These are phyloP conservation scores for Peromyscus leucopus DNA, from an alignment of 2,113 vertebrate species.

Conservation along the genomic window DNA sequence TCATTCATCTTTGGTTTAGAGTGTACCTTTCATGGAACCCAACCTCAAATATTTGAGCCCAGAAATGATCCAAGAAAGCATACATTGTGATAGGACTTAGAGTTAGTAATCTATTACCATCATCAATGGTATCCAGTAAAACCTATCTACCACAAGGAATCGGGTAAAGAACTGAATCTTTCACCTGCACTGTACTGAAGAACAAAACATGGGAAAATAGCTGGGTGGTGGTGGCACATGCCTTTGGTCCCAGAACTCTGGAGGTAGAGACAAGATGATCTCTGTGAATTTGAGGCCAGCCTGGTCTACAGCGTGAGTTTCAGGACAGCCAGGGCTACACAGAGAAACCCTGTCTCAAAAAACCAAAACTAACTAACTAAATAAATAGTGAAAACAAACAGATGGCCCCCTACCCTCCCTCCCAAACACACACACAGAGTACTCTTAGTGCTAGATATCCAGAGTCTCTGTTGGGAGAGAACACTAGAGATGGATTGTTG, in stretches of 20 bases:
- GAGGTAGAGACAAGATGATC: background rate
- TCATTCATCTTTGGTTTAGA: conserved; percentile 11
- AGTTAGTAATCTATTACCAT: background rate
- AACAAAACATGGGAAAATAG: background rate
- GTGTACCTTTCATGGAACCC: background rate
- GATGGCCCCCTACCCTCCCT: no score
- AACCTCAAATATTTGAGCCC: background rate
- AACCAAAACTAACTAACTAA: background rate
- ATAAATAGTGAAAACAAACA: background rate
- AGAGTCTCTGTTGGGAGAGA: background rate
- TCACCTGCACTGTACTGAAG: background rate
- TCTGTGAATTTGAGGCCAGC: background rate
- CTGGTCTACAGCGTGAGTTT: background rate
- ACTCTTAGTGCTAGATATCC: background rate
- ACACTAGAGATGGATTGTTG: background rate
- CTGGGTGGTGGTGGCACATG: background rate
- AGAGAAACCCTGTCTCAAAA: background rate
- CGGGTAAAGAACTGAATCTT: background rate
- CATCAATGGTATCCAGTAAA: background rate
- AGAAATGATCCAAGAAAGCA: conserved; percentile 25
- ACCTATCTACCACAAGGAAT: background rate
- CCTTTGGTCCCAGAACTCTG: background rate
- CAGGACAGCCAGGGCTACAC: background rate
- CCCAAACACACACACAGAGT: background rate
- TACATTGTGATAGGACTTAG: background rate